Evolutionary conservation across 1,140 invertebrate species (phyloP).

Genomic region (Cardiocondyla obscurior): DNA sequence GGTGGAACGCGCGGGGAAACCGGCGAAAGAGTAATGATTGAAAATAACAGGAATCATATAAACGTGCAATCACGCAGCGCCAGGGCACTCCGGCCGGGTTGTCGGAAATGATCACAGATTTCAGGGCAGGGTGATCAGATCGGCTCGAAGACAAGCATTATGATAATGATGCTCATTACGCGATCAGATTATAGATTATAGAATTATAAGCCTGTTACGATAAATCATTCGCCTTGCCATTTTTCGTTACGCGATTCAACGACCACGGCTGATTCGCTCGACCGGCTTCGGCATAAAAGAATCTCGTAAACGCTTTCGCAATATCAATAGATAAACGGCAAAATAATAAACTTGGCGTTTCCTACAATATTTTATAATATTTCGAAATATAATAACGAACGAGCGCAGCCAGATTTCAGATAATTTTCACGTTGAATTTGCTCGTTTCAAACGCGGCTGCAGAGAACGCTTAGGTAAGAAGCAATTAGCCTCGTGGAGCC

Average conservation of each 20-base stretch:
- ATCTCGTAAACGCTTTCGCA: not conserved
- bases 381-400: too few species aligned
- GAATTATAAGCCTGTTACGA: slow-evolving; percentile 78
- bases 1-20: slow-evolving; percentile 41
- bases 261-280: slow-evolving; percentile 7
- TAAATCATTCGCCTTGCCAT: slow-evolving; percentile 72
- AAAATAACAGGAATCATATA: slow-evolving; percentile 82
- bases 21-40: slow-evolving; percentile 78
- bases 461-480: not conserved
- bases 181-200: slow-evolving; percentile 80
- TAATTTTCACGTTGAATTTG: not conserved
- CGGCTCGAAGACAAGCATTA: slow-evolving; percentile 80
- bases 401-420: too few species aligned
- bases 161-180: slow-evolving; percentile 80
- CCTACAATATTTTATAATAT: too few species aligned
- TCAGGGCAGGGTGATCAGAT: slow-evolving; percentile 73
- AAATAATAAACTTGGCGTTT: not conserved
- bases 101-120: slow-evolving; percentile 75
- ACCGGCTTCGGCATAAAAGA: not conserved
- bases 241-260: slow-evolving; percentile 27
- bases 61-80: slow-evolving; percentile 77
- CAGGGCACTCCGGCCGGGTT: slow-evolving; percentile 48
- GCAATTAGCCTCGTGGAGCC: not conserved
- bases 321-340: not conserved
- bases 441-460: not conserved